Conservation (phyloP, 2,797 vertebrate genomes). For the Paedocypris micromegethes region DNA sequence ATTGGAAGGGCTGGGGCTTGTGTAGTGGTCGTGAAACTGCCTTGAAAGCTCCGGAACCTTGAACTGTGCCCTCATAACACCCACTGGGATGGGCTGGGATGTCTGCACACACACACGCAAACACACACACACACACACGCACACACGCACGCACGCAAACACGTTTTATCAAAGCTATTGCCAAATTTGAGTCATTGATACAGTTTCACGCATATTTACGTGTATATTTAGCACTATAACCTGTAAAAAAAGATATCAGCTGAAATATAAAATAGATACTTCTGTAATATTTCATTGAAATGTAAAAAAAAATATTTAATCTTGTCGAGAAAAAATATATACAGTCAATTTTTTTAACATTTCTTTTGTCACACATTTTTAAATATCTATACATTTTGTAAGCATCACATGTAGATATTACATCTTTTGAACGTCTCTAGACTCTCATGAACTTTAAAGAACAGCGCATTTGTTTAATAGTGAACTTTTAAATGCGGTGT, state of each 20-base stretch:
- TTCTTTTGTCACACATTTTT: slow-evolving; percentile 47
- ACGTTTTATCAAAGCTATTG: slow-evolving; percentile 5
- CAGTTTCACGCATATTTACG: slow-evolving; percentile 7
- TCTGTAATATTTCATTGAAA: slow-evolving; percentile 9
- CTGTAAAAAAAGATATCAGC: not conserved
- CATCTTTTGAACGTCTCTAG: slow-evolving; percentile 50
- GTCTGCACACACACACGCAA: slow-evolving; percentile 28
- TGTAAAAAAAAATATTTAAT: slow-evolving; percentile 8
- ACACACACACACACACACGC: too few relatives aligned
- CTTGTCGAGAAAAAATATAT: slow-evolving; percentile 11
- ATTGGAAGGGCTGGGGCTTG: slow-evolving; percentile 92
- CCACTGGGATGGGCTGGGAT: slow-evolving; percentile 37
- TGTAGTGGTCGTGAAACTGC: slow-evolving; percentile 89
- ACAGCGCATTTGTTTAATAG: slow-evolving; percentile 48
- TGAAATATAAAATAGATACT: not conserved
- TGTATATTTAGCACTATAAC: slow-evolving; percentile 1
- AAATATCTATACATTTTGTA: slow-evolving; percentile 51
- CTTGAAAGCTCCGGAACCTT: slow-evolving; percentile 66
- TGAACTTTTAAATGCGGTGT: slow-evolving; percentile 48
- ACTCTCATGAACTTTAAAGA: slow-evolving; percentile 50
- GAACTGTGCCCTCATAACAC: slow-evolving; percentile 48
- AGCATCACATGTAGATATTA: slow-evolving; percentile 56
- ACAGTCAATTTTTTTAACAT: slow-evolving; percentile 10
- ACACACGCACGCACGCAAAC: not conserved
- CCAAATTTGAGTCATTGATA: slow-evolving; percentile 13